Conservation (phyloP, 2,888 invertebrate genomes). For the Rotaria magnacalcarata region DNA sequence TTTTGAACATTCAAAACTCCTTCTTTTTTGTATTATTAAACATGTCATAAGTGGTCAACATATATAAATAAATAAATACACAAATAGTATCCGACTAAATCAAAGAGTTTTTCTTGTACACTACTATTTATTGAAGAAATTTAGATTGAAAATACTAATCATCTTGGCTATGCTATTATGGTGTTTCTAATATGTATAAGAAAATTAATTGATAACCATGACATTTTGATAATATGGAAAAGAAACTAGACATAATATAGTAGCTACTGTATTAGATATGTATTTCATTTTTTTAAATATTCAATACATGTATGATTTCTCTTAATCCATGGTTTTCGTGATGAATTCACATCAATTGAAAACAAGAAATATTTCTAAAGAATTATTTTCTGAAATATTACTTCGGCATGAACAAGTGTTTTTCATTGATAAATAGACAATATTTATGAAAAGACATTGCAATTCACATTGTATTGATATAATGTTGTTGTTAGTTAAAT, state of each 20-base stretch:
- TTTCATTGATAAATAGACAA: not conserved
- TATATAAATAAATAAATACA: not conserved
- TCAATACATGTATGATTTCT: too few relatives aligned
- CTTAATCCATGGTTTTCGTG: not conserved
- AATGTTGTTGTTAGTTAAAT: not conserved
- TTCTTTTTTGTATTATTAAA: not conserved
- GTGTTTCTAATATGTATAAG: not conserved
- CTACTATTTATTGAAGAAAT: not conserved
- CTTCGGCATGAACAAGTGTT: not conserved
- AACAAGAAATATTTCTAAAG: not conserved
- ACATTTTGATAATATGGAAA: not conserved
- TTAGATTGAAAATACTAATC: not conserved
- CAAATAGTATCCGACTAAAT: not conserved
- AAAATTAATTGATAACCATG: not conserved
- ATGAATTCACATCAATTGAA: not conserved
- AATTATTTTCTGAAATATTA: not conserved
- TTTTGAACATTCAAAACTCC: not conserved
- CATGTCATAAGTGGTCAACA: not conserved
- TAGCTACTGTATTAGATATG: not conserved
- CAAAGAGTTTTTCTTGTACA: not conserved
- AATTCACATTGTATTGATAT: not conserved
- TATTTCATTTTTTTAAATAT: not conserved
- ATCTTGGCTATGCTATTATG: not conserved
- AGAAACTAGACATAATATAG: not conserved
- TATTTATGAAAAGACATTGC: not conserved